A percentile compares a stretch with the other conserved stretches of the same genome.
Evolutionary conservation across 2,113 vertebrate species (phyloP).

Genomic region (Anser brachyrhynchus): DNA sequence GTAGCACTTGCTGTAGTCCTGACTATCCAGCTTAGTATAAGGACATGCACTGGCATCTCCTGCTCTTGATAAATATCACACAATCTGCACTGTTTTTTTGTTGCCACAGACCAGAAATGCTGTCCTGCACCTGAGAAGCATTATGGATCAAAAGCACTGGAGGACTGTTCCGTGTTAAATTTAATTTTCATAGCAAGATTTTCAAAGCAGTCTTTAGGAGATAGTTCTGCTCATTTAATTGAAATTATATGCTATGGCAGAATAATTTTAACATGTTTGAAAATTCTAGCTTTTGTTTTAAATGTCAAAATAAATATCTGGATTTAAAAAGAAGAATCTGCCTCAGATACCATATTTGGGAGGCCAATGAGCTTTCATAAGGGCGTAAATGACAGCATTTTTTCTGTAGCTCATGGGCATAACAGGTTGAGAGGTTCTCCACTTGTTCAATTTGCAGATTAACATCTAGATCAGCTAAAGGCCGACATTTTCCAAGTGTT

Average conservation of each 20-base stretch:
- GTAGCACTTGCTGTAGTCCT: neutral
- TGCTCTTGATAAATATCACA: neutral
- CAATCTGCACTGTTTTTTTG: neutral
- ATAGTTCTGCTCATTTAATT: neutral
- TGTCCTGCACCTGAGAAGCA: neutral
- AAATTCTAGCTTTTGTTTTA: neutral
- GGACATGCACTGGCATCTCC: neutral
- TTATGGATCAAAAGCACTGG: neutral
- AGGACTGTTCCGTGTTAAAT: neutral
- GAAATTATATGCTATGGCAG: neutral
- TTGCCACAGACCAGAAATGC: neutral
- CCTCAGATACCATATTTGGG: neutral
- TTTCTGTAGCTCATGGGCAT: neutral
- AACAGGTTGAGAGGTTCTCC: neutral
- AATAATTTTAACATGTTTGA: neutral
- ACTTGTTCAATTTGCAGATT: neutral
- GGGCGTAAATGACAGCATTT: neutral
- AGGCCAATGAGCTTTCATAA: fast-evolving
- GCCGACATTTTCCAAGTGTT: neutral
- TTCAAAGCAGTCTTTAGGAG: neutral
- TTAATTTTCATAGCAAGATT: neutral
- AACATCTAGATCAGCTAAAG: constrained; percentile 10
- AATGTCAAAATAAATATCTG: neutral
- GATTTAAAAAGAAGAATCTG: neutral
- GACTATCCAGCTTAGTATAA: neutral